Conservation (phyloP, 2,797 vertebrate species). For the Leucoraja ocellata region DNA sequence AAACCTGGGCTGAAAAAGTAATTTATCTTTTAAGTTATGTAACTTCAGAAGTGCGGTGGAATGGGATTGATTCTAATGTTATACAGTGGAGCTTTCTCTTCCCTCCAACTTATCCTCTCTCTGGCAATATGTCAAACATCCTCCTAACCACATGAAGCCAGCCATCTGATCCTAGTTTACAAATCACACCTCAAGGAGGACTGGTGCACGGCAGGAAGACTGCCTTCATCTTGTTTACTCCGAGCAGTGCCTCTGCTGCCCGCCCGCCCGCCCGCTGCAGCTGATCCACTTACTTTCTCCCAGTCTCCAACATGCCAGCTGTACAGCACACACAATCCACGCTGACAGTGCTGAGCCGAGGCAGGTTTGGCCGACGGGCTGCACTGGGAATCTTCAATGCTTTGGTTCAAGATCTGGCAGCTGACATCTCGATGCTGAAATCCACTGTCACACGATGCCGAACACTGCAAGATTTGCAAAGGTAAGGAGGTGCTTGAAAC, state of each 20-base stretch:
- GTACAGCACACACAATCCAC: conserved; percentile 61
- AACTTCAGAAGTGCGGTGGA: neutral
- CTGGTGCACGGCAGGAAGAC: conserved; percentile 35
- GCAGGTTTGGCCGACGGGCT: conserved; percentile 56
- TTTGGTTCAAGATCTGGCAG: conserved; percentile 62
- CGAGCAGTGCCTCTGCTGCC: conserved; percentile 40
- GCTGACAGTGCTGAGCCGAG: conserved; percentile 66
- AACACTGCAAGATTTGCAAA: conserved; percentile 64
- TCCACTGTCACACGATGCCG: conserved; percentile 74
- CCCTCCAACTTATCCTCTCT: conserved; percentile 39
- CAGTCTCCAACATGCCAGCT: conserved; percentile 76
- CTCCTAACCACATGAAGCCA: conserved; percentile 40
- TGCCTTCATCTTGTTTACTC: conserved; percentile 41
- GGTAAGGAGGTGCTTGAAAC: conserved; percentile 50
- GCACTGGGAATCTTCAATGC: conserved; percentile 61
- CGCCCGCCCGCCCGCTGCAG: conserved; percentile 4
- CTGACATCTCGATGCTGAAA: conserved; percentile 65
- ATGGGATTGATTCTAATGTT: conserved; percentile 45
- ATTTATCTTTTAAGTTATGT: conserved; percentile 13
- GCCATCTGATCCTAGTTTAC: conserved; percentile 39
- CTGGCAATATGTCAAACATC: conserved; percentile 42
- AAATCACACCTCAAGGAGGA: conserved; percentile 46
- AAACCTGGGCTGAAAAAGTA: neutral
- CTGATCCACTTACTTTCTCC: conserved; percentile 68
- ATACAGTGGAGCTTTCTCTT: conserved; percentile 44